Base-by-base conservation (phyloP, 2,113 vertebrate species). In the Australoheros scitulus region DNA sequence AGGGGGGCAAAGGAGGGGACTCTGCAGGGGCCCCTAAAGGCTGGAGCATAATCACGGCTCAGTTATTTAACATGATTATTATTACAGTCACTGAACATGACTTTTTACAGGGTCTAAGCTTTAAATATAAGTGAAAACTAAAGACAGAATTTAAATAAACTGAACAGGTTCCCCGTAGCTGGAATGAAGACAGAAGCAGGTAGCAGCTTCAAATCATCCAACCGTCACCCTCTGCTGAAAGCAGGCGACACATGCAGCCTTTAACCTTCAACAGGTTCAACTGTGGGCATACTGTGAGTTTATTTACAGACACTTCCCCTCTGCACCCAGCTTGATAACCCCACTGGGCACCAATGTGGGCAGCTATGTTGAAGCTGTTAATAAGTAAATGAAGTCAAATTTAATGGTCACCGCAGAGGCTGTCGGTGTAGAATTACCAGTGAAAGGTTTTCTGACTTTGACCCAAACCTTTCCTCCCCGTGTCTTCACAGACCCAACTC, bases 51-150 rank as follows among this genome's bases (percentile, higher is more conserved):
- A 11, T 52, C 65, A 70, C 24, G 3, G 10, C 43, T 70, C 65
- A 52, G 24, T 52, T 20, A 70, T 70, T 47, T 26, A 70, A 32
- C 24, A 70, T 3, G 17, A 52, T 70, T 70, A 52, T 18, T 50
- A 5, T 68, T 18, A 11, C 22, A 68, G 63, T 0, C 22, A 68
- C 38, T 0, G 7, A 47, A 18, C 0, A 5, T 0, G 22, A 0
- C 26, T 26, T 47, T 68, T 47, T 68, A 9, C 41, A 4, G 47
- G 17, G 38, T 0, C 26, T 68, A 14, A 68, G 1, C 64, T 50
- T 70, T 50, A 50, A 1, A 70, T 70, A 47, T 11, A 17, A 47
- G 9, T 26, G 0, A 68, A 26, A 47, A 47, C 11, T 15, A 4
- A 29, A 68, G 15, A 65, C 13, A 26, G 47, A 68, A 43, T 29